Percentiles rank a stretch among this genome's conserved stretches.
phyloP scores from a whole-genome alignment of 2,888 invertebrate species.

The Amorpha juglandis region DNA sequence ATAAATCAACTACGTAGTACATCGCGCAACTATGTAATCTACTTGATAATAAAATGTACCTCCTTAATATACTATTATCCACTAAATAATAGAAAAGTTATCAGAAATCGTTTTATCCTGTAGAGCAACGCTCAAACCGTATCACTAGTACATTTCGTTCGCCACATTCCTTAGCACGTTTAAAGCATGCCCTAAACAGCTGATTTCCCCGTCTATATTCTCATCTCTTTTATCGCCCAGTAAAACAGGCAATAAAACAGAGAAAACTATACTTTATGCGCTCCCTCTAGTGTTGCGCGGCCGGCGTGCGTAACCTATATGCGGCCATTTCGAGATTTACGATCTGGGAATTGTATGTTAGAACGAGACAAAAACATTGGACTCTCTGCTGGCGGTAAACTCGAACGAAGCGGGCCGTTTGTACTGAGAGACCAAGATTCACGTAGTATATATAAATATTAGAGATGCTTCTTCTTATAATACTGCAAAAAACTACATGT shows the following conservation, averaged over 20 bases:
- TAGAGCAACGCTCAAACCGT: conserved; percentile 66
- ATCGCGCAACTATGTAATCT: neutral
- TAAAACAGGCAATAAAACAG: conserved; percentile 83
- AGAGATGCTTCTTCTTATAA: conserved; percentile 38
- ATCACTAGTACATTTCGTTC: conserved; percentile 75
- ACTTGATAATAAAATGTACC: neutral
- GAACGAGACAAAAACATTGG: conserved; percentile 81
- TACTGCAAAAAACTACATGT: conserved; percentile 15
- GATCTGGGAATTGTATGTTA: conserved; percentile 85
- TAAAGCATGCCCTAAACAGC: conserved; percentile 84
- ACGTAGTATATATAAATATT: conserved; percentile 59
- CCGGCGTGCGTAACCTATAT: conserved; percentile 85
- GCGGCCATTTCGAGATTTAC: conserved; percentile 86
- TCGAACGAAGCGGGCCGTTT: conserved; percentile 69
- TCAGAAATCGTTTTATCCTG: conserved; percentile 43
- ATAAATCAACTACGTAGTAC: neutral
- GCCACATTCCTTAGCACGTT: conserved; percentile 83
- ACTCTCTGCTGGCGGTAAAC: conserved; percentile 77
- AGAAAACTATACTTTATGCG: conserved; percentile 84
- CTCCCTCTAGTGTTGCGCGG: conserved; percentile 77
- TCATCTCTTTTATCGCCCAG: conserved; percentile 79
- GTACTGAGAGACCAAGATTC: conserved; percentile 71
- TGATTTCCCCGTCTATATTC: conserved; percentile 80
- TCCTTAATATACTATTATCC: neutral
- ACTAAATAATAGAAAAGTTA: neutral